Conservation (phyloP, 2,888 invertebrate species). For the Harpalus rufipes region DNA sequence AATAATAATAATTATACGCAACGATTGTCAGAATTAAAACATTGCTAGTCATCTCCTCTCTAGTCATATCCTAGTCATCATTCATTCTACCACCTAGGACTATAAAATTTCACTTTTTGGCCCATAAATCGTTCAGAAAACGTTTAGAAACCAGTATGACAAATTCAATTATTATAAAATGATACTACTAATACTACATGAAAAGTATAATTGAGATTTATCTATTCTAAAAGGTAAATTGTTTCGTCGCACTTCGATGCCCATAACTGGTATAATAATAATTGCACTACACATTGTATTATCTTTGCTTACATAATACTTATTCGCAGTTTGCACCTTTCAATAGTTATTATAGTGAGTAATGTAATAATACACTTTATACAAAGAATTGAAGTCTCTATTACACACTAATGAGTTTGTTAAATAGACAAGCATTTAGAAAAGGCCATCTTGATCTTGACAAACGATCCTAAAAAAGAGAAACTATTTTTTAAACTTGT, state of each 20-base stretch:
- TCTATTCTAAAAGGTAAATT: not conserved
- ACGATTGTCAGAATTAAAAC: too few species aligned
- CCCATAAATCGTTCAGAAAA: too few species aligned
- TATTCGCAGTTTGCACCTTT: slow-evolving; percentile 6
- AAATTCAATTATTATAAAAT: not conserved
- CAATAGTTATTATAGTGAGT: not conserved
- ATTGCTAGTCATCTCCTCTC: too few species aligned
- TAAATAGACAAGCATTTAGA: not conserved
- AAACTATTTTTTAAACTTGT: not conserved
- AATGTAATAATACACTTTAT: not conserved
- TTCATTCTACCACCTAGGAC: too few species aligned
- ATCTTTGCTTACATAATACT: slow-evolving; percentile 17
- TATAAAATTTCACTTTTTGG: too few species aligned
- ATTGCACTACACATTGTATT: not conserved
- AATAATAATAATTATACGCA: too few species aligned
- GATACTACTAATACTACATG: too few species aligned
- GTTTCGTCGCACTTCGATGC: slow-evolving; percentile 1
- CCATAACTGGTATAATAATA: slow-evolving; percentile 5
- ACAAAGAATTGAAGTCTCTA: slow-evolving; percentile 4
- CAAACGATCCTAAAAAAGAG: not conserved
- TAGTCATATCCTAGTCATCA: too few species aligned
- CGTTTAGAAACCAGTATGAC: too few species aligned
- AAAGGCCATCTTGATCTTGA: slow-evolving; percentile 6
- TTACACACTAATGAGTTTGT: slow-evolving; percentile 3
- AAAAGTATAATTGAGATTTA: not conserved